phyloP scores from a whole-genome alignment of 35 echinoderm and acorn worm species.

The Eucidaris tribuloides region DNA sequence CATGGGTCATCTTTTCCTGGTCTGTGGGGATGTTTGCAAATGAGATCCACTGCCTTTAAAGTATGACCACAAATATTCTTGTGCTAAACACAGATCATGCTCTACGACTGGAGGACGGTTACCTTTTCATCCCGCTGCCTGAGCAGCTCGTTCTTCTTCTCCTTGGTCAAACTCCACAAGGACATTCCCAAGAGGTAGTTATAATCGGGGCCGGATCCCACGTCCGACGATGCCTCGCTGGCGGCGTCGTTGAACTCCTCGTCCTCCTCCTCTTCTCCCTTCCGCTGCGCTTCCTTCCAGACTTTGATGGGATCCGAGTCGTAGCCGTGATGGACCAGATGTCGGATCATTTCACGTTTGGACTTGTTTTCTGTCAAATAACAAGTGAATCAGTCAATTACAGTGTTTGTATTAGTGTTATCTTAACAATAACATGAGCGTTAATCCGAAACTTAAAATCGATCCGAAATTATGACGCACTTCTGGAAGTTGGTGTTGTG shows the following conservation, averaged over 20 bases:
- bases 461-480: no score
- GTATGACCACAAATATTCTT: no score
- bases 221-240: conserved; percentile 52
- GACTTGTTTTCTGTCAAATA: conserved; percentile 99
- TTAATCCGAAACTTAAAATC: no score
- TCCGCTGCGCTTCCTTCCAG: conserved; percentile 67
- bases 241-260: conserved; percentile 55
- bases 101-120: no score
- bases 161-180: conserved; percentile 88
- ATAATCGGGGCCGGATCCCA: conserved; percentile 70
- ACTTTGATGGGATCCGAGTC: conserved; percentile 93
- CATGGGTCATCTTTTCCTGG: no score
- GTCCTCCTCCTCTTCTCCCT: conserved; percentile 35
- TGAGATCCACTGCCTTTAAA: no score
- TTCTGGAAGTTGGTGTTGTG: no score
- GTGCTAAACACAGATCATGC: no score
- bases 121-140: conserved; percentile 89
- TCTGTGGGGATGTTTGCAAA: no score
- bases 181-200: conserved; percentile 96
- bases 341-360: conserved; percentile 86
- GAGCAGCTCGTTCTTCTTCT: conserved; percentile 86
- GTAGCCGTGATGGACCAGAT: conserved; percentile 72
- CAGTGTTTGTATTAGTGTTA: no score
- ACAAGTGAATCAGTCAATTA: no score
- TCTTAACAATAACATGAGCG: no score